Base-by-base conservation (phyloP, 2,797 vertebrate genomes). In the Peromyscus attwateri region DNA sequence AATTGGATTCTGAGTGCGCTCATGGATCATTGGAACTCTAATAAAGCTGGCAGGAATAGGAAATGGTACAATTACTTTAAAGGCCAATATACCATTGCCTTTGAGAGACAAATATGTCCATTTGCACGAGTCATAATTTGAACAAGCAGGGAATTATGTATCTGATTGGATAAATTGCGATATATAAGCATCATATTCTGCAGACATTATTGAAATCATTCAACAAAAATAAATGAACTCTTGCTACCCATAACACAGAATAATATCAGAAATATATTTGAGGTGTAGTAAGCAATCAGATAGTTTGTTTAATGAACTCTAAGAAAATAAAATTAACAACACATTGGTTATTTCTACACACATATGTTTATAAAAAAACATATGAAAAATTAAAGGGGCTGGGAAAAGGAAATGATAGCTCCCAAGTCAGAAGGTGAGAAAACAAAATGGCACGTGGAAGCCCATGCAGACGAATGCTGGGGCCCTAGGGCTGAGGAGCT, bases 171-270 rank as follows among this genome's bases (percentile, higher is more conserved):
- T 34, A 90, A 89, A 87, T 49, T n/a, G 1, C 70, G 14, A 7
- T 49, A 34, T 81, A 77, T 46, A 70, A 87, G 66, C 12, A 37
- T 34, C 77, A n/a, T 46, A 19, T 55, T 79, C 34, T 37, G 46
- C 19, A 80, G 64, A n/a, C 14, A 82, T 95, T 87, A 79, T 46
- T 89, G 6, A 87, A 76, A 87, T 68, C 57, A 92, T 37, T 85
- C 34, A 91, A 68, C 55, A 10, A 83, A 83, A 93, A 40, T 84
- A 79, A 92, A 52, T 91, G 14, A 92, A 37, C n/a, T 75, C 37
- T 87, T 79, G 27, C 3, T 92, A 66, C 79, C 8, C 70, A 1
- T 10, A 77, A 11, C 7, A 92, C 62, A 71, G 75, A 87, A 55
- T 80, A 68, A 43, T 83, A 17, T 29, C 60, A 46, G 27, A 85